These are phyloP conservation scores for Dicentrarchus labrax DNA, from an alignment of 2,113 vertebrate genomes.

Conservation along the genomic window DNA sequence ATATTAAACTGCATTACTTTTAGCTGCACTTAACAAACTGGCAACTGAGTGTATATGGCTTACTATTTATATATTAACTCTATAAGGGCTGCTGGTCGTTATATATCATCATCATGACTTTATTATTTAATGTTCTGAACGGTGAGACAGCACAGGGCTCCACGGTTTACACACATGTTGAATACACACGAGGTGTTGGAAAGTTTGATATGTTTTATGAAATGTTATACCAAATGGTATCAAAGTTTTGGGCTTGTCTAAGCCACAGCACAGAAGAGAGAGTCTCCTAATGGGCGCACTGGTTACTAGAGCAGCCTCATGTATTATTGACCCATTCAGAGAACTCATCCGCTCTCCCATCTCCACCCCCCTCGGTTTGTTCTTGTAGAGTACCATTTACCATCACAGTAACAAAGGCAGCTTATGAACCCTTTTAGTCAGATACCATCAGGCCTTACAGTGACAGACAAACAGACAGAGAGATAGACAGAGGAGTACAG, in stretches of 20 bases:
- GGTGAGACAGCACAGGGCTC: neutral
- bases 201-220: neutral
- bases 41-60: neutral
- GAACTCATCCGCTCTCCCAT: constrained; percentile 52
- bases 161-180: neutral
- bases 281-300: constrained; percentile 46
- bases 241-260: constrained; percentile 32
- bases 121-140: neutral
- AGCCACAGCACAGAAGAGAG: constrained; percentile 9
- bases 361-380: constrained; percentile 50
- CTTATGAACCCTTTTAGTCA: constrained; percentile 33
- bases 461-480: constrained; percentile 24
- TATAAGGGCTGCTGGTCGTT: neutral
- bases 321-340: constrained; percentile 75
- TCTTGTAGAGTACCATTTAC: constrained; percentile 44
- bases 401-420: constrained; percentile 35
- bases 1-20: neutral
- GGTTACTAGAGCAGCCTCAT: constrained; percentile 72
- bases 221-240: neutral
- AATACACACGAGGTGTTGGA: neutral
- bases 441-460: constrained; percentile 24
- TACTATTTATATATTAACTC: no score
- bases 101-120: neutral
- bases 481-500: constrained; percentile 35
- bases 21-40: neutral